Evolutionary conservation across 2,797 vertebrate genomes (phyloP).

Genomic region (Dendrocincla tyrannina): DNA sequence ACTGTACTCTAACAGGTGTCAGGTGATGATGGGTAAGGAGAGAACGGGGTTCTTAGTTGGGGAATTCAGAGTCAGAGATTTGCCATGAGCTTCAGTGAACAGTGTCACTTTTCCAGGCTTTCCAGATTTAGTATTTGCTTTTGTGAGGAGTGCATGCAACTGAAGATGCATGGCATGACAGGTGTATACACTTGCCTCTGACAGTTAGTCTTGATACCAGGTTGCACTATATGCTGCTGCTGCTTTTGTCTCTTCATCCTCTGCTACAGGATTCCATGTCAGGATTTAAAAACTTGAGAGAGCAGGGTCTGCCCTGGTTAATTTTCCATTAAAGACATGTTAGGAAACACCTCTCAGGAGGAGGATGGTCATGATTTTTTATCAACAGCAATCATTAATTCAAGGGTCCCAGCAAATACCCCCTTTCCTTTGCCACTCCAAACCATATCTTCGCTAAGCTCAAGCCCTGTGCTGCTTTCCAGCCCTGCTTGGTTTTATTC

Average conservation of each 20-base stretch:
- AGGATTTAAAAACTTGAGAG: constrained; percentile 2
- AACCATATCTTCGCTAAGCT: background rate
- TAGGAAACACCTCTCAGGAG: background rate
- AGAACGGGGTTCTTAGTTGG: accelerated
- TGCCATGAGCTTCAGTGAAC: background rate
- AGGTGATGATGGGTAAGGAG: background rate
- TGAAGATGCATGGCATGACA: background rate
- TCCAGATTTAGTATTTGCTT: background rate
- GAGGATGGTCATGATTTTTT: background rate
- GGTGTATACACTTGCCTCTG: background rate
- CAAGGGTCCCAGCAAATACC: background rate
- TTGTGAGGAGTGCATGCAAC: background rate
- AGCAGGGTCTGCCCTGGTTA: background rate
- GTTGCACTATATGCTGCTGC: background rate
- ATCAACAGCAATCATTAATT: background rate
- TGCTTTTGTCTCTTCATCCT: background rate
- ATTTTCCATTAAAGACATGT: background rate
- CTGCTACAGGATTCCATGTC: background rate
- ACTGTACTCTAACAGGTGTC: background rate
- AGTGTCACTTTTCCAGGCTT: background rate
- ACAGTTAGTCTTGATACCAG: background rate
- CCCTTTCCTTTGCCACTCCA: background rate
- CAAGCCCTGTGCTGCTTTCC: background rate
- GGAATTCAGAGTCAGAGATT: background rate
- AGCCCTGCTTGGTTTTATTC: background rate